Conservation (phyloP, 2,888 invertebrate genomes). For the Amiota communis region DNA sequence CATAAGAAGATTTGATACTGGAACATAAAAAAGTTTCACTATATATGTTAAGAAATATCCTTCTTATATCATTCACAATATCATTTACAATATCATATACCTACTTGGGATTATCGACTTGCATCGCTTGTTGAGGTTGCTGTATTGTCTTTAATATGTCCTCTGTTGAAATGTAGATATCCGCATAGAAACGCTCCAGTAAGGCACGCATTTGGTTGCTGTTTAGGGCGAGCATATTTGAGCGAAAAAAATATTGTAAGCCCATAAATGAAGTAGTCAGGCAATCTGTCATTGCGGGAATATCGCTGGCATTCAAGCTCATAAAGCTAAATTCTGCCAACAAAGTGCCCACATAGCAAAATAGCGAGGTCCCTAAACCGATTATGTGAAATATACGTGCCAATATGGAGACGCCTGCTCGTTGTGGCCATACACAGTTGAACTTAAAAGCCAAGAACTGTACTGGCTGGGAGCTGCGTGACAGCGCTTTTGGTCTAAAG, state of each 20-base stretch:
- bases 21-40: no score
- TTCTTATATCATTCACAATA: no score
- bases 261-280: constrained; percentile 44
- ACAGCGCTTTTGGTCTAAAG: constrained; percentile 7
- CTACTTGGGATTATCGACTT: no score
- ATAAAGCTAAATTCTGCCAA: constrained; percentile 42
- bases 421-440: constrained; percentile 46
- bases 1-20: no score
- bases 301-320: constrained; percentile 36
- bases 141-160: not conserved
- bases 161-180: constrained; percentile 42
- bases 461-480: constrained; percentile 24
- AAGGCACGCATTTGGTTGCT: constrained; percentile 38
- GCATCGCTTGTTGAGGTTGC: not conserved
- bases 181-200: constrained; percentile 39
- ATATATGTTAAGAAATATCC: no score
- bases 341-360: constrained; percentile 36
- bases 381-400: constrained; percentile 23
- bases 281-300: constrained; percentile 42
- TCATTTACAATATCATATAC: no score
- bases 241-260: constrained; percentile 41
- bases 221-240: constrained; percentile 26
- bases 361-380: constrained; percentile 28
- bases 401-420: constrained; percentile 22
- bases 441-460: constrained; percentile 41